Conservation (phyloP, 2,888 invertebrate genomes). For the Deilephila elpenor region DNA sequence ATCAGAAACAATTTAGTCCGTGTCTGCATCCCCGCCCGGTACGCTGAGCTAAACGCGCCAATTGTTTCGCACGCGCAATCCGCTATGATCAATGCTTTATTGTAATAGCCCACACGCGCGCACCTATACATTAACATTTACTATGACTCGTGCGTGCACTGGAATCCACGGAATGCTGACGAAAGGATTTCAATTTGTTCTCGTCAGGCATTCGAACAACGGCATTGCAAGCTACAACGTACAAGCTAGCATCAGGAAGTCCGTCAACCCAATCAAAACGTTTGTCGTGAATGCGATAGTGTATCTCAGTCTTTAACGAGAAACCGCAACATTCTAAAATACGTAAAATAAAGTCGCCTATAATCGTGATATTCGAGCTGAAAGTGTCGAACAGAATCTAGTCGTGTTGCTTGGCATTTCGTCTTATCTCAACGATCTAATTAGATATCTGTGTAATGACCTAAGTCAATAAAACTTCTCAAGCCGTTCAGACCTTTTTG, state of each 20-base stretch:
- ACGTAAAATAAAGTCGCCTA: slow-evolving; percentile 33
- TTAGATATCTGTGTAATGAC: slow-evolving; percentile 67
- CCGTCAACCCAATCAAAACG: slow-evolving; percentile 10
- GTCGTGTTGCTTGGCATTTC: slow-evolving; percentile 70
- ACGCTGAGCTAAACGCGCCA: slow-evolving; percentile 74
- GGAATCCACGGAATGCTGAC: slow-evolving; percentile 39
- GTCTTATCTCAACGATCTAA: slow-evolving; percentile 70
- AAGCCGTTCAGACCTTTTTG: slow-evolving; percentile 62
- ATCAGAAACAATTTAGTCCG: slow-evolving; percentile 39
- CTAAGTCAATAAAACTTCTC: slow-evolving; percentile 57
- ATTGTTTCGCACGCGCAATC: slow-evolving; percentile 58
- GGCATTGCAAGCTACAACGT: background rate
- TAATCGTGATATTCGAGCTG: slow-evolving; percentile 58
- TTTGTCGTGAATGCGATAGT: background rate
- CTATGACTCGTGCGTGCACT: slow-evolving; percentile 53
- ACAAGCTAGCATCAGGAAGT: slow-evolving; percentile 12
- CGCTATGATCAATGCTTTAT: slow-evolving; percentile 66
- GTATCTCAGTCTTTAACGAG: slow-evolving; percentile 11
- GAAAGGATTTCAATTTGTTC: slow-evolving; percentile 12
- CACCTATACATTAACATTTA: slow-evolving; percentile 51
- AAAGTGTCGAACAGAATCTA: slow-evolving; percentile 62
- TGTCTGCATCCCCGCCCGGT: slow-evolving; percentile 76
- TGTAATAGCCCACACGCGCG: slow-evolving; percentile 71
- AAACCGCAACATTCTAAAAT: slow-evolving; percentile 1
- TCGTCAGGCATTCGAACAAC: background rate